A percentile compares a stretch with the other conserved stretches of the same genome.
Evolutionary conservation across 2,888 invertebrate genomes (phyloP).

Genomic region (Apodemia zela): DNA sequence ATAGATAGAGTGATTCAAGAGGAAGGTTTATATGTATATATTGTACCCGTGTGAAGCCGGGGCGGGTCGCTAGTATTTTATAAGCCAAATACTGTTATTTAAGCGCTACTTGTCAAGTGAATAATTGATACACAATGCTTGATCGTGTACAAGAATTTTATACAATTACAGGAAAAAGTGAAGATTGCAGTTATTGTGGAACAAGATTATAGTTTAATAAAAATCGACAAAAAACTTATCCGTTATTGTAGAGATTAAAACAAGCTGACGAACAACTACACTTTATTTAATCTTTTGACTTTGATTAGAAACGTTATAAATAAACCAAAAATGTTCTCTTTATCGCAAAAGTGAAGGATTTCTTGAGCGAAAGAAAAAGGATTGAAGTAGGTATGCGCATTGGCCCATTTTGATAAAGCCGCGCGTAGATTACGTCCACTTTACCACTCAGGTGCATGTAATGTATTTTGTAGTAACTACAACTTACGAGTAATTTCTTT

Average conservation of each 20-base stretch:
- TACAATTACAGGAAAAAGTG: too few relatives aligned
- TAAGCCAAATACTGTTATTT: too few relatives aligned
- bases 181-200: too few relatives aligned
- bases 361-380: constrained; percentile 48
- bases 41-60: too few relatives aligned
- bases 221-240: not conserved
- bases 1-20: too few relatives aligned
- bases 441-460: constrained; percentile 43
- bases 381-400: constrained; percentile 53
- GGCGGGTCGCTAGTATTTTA: too few relatives aligned
- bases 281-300: constrained; percentile 13
- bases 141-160: too few relatives aligned
- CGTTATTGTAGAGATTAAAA: not conserved
- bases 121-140: too few relatives aligned
- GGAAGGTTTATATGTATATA: too few relatives aligned
- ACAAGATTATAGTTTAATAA: not conserved
- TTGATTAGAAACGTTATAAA: constrained; percentile 39
- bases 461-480: constrained; percentile 28
- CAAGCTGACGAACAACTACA: constrained; percentile 1
- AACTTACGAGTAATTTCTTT: constrained; percentile 6
- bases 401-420: constrained; percentile 77
- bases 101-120: too few relatives aligned
- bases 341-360: constrained; percentile 45
- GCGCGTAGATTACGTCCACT: constrained; percentile 65
- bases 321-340: constrained; percentile 42